Conservation (phyloP, 2,888 invertebrate genomes). For the Pocota personata region DNA sequence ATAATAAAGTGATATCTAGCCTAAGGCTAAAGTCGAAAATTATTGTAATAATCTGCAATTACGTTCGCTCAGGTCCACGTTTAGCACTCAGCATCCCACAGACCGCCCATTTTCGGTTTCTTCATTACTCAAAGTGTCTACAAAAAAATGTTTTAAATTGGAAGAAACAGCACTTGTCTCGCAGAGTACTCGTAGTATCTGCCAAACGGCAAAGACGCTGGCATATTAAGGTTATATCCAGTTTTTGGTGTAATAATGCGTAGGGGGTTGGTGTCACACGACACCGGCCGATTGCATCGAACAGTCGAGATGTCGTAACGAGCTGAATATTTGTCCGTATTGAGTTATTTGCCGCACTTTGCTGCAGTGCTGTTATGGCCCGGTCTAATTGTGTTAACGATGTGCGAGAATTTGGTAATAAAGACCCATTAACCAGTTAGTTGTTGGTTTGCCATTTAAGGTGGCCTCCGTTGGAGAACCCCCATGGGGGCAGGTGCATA, state of each 20-base stretch:
- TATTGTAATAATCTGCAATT: slow-evolving; percentile 73
- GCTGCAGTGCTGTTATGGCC: slow-evolving; percentile 13
- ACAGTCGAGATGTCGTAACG: slow-evolving; percentile 40
- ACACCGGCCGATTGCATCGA: slow-evolving; percentile 1
- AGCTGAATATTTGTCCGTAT: background rate
- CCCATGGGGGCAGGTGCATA: slow-evolving; percentile 64
- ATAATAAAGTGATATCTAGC: slow-evolving; percentile 68
- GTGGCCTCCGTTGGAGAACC: slow-evolving; percentile 32
- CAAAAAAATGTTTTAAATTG: slow-evolving; percentile 20
- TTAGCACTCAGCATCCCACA: slow-evolving; percentile 66
- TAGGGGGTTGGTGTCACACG: slow-evolving; percentile 68
- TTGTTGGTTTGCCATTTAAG: slow-evolving; percentile 59
- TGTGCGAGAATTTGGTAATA: slow-evolving; percentile 73
- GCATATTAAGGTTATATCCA: slow-evolving; percentile 38
- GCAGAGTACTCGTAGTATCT: slow-evolving; percentile 29
- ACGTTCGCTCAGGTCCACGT: slow-evolving; percentile 60
- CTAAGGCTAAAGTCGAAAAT: slow-evolving; percentile 40
- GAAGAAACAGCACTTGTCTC: slow-evolving; percentile 46
- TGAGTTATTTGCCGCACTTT: slow-evolving; percentile 34
- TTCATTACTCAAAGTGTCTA: background rate
- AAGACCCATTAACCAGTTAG: slow-evolving; percentile 65
- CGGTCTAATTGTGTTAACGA: slow-evolving; percentile 71
- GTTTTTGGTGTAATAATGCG: slow-evolving; percentile 50
- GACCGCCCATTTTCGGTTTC: slow-evolving; percentile 53
- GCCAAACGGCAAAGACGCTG: slow-evolving; percentile 23